Evolutionary conservation across 2,797 vertebrate species (phyloP).

Genomic region (Lepidocolaptes lacrymiger): DNA sequence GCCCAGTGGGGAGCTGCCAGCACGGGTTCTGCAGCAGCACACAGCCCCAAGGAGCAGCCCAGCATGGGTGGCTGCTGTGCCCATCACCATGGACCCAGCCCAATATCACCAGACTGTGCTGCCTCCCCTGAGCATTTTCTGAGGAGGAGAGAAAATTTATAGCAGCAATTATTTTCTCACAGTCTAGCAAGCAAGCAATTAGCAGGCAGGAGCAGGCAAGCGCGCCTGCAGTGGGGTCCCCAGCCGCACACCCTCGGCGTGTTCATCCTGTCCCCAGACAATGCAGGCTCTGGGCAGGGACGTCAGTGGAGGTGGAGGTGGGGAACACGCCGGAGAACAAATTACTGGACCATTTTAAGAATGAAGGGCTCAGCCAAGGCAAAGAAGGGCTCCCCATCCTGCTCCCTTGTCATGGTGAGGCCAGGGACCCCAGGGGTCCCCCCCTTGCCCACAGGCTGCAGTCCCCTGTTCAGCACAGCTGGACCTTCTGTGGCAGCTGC

Average conservation of each 20-base stretch:
- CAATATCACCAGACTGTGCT: not conserved
- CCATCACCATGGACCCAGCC: not conserved
- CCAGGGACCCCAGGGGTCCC: fast-evolving
- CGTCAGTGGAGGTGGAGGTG: not conserved
- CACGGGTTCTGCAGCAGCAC: fast-evolving
- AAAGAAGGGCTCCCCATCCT: not conserved
- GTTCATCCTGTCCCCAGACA: not conserved
- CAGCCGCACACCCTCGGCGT: not conserved
- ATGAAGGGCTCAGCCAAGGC: not conserved
- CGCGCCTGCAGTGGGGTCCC: not conserved
- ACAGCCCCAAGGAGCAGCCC: not conserved
- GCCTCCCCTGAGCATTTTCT: not conserved
- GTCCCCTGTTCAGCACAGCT: not conserved
- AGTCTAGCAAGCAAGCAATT: conserved; percentile 70
- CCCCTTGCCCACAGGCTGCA: not conserved
- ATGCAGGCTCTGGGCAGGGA: not conserved
- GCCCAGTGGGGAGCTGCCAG: not conserved
- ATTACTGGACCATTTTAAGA: conserved; percentile 47
- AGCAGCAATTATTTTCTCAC: conserved; percentile 66
- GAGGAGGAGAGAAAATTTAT: conserved; percentile 61
- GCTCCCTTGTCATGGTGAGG: fast-evolving
- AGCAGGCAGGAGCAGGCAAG: conserved; percentile 48
- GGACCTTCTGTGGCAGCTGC: fast-evolving
- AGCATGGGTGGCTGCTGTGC: fast-evolving
- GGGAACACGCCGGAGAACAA: conserved; percentile 64